Percentiles rank a stretch among this genome's conserved stretches.
Evolutionary conservation across 2,113 vertebrate genomes (phyloP).

Genomic region (Corythornis madagascariensis): DNA sequence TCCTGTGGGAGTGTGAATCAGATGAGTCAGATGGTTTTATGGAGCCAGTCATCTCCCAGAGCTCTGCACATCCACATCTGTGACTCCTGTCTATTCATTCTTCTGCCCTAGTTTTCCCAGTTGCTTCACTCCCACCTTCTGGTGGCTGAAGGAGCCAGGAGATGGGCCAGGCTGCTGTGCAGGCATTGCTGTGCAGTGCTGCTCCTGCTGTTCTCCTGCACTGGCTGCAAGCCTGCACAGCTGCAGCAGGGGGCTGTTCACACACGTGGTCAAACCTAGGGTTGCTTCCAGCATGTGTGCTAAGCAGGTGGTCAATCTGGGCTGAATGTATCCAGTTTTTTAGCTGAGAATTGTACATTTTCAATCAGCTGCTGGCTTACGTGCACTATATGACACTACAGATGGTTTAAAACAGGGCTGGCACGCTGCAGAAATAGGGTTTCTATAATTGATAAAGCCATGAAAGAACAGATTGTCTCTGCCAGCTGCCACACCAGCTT

Average conservation of each 20-base stretch:
- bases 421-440: not conserved
- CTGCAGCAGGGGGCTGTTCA: not conserved
- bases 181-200: not conserved
- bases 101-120: not conserved
- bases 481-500: constrained; percentile 48
- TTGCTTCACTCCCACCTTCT: not conserved
- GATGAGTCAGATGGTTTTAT: not conserved
- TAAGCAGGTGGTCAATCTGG: not conserved
- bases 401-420: not conserved
- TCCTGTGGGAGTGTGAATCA: not conserved
- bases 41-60: not conserved
- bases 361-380: not conserved
- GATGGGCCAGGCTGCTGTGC: not conserved
- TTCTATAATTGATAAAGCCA: constrained; percentile 36
- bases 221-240: not conserved
- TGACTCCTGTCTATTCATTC: not conserved
- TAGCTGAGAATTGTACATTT: not conserved
- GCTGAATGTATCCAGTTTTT: not conserved
- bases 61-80: not conserved
- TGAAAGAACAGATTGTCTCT: constrained; percentile 26
- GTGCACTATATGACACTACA: not conserved
- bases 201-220: not conserved
- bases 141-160: not conserved
- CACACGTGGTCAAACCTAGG: not conserved
- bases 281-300: not conserved